Percentiles rank a stretch among this genome's conserved stretches.
Conservation (phyloP, 2,888 invertebrate genomes). For the Thyatira batis region DNA sequence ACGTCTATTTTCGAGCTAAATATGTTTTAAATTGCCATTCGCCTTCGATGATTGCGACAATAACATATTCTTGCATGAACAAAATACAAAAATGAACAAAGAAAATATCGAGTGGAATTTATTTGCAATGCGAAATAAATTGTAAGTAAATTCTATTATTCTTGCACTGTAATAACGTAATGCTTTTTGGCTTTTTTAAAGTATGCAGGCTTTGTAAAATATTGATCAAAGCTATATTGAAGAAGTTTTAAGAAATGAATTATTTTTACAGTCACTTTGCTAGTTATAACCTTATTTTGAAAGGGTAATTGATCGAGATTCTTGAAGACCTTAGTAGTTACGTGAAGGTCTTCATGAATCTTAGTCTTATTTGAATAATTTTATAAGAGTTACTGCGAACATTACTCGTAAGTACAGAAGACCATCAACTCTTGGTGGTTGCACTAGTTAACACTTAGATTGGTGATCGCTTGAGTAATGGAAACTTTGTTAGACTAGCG, state of each 20-base stretch:
- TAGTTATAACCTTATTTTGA: too few species aligned
- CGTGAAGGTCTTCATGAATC: not conserved
- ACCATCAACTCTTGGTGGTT: not conserved
- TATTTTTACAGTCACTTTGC: not conserved
- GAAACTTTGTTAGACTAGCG: not conserved
- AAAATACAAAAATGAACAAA: conserved; percentile 10
- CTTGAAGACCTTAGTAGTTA: too few species aligned
- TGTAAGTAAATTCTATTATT: not conserved
- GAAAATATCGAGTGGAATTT: not conserved
- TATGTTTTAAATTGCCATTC: conserved; percentile 68
- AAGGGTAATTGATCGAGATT: not conserved
- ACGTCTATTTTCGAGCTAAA: conserved; percentile 61
- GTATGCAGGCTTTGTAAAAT: not conserved
- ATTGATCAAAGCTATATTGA: not conserved
- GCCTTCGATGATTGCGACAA: conserved; percentile 50
- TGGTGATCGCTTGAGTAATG: not conserved
- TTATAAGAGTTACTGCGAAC: not conserved
- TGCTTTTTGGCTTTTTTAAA: not conserved
- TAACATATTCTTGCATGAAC: conserved; percentile 35
- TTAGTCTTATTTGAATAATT: not conserved
- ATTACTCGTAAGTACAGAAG: not conserved
- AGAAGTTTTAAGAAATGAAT: not conserved
- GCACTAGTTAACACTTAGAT: not conserved
- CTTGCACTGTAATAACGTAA: not conserved
- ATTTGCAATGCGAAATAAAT: not conserved